Evolutionary conservation across 2,888 invertebrate genomes (phyloP).

Genomic region (Griposia aprilina): DNA sequence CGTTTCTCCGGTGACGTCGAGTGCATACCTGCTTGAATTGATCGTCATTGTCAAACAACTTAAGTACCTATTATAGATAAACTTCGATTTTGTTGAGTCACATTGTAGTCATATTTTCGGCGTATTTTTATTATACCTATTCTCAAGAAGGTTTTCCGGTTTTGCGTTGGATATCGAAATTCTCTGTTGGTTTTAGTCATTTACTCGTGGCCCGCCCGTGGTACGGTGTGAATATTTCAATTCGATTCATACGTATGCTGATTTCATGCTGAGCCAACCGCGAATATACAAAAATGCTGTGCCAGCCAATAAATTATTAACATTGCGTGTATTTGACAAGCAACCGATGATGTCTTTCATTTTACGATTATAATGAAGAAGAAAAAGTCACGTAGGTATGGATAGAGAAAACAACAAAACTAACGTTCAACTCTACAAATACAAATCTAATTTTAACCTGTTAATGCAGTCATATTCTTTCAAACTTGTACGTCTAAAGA

Average conservation of each 20-base stretch:
- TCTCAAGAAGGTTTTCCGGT: constrained; percentile 11
- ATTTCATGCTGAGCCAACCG: constrained; percentile 44
- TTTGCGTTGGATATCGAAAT: constrained; percentile 6
- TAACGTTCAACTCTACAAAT: constrained; percentile 17
- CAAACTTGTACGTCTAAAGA: constrained; percentile 6
- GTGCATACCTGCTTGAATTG: constrained; percentile 21
- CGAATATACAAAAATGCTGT: constrained; percentile 18
- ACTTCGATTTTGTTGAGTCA: constrained; percentile 21
- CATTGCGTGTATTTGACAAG: constrained; percentile 6
- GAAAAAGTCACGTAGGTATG: constrained; percentile 20
- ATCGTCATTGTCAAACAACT: constrained; percentile 11
- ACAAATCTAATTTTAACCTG: constrained; percentile 50
- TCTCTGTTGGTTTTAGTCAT: constrained; percentile 3
- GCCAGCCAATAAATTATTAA: constrained; percentile 25
- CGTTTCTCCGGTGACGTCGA: constrained; percentile 48
- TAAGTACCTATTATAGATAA: neutral
- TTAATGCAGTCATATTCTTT: constrained; percentile 45
- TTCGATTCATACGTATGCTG: constrained; percentile 38
- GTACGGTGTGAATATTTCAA: constrained; percentile 35
- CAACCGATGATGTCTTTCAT: constrained; percentile 8
- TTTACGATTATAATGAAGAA: neutral
- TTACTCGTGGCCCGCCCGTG: constrained; percentile 20
- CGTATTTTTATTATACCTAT: neutral
- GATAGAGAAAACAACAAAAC: neutral
- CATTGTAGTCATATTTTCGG: neutral